phyloP scores from a whole-genome alignment of 2,888 invertebrate genomes.

The Cryptocheilus praepositus region DNA sequence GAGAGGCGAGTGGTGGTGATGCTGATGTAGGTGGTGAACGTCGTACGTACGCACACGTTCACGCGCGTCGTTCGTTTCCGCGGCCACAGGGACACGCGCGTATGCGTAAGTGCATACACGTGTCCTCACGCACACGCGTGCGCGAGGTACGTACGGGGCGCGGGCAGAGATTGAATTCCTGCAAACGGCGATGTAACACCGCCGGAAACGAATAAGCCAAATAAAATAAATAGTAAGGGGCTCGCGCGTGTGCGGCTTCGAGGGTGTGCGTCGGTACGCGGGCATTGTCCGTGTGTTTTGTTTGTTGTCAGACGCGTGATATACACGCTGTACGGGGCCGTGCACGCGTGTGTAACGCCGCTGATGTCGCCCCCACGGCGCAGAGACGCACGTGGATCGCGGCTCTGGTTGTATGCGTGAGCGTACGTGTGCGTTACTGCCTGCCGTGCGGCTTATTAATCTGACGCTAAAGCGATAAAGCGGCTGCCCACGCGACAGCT shows the following conservation, averaged over 20 bases:
- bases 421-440: slow-evolving; percentile 42
- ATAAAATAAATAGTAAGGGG: slow-evolving; percentile 66
- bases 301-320: slow-evolving; percentile 18
- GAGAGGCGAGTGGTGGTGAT: slow-evolving; percentile 25
- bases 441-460: slow-evolving; percentile 68
- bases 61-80: too few species aligned
- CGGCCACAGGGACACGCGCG: slow-evolving; percentile 19
- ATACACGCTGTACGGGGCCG: slow-evolving; percentile 30
- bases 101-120: slow-evolving; percentile 11
- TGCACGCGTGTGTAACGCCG: neutral
- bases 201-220: slow-evolving; percentile 68
- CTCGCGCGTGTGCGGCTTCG: slow-evolving; percentile 38
- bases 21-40: slow-evolving; percentile 3
- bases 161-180: slow-evolving; percentile 66
- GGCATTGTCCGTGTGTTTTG: slow-evolving; percentile 26
- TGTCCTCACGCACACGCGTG: slow-evolving; percentile 9
- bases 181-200: slow-evolving; percentile 58
- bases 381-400: too few species aligned
- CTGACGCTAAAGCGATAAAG: slow-evolving; percentile 69
- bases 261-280: slow-evolving; percentile 11
- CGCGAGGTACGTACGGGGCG: slow-evolving; percentile 10
- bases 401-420: too few species aligned
- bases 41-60: neutral
- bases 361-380: too few species aligned
- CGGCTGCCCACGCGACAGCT: slow-evolving; percentile 64